phyloP scores from a whole-genome alignment of 2,113 vertebrate genomes.

The Ceyx melanurus region DNA sequence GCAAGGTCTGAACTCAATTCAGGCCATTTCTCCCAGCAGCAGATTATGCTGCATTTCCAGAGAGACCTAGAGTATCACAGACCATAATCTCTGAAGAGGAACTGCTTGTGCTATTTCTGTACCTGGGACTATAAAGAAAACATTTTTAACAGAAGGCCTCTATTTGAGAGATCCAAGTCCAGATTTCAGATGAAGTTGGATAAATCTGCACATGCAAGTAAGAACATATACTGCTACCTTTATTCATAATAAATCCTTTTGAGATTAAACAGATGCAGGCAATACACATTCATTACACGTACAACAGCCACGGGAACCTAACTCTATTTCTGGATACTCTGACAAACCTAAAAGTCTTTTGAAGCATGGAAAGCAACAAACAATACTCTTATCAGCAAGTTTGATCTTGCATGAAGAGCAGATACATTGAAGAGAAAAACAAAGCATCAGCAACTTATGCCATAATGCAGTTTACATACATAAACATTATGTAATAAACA shows the following conservation, averaged over 20 bases:
- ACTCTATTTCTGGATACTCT: neutral
- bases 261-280: neutral
- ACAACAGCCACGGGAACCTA: neutral
- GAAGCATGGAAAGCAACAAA: constrained; percentile 1
- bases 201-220: neutral
- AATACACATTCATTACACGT: neutral
- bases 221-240: neutral
- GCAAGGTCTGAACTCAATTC: neutral
- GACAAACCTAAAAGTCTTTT: constrained; percentile 11
- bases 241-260: neutral
- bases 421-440: neutral
- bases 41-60: neutral
- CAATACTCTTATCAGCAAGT: neutral
- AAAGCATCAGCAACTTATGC: neutral
- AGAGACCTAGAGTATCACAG: rapidly evolving
- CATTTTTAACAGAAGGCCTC: neutral
- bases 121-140: neutral
- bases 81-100: neutral
- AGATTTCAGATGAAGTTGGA: neutral
- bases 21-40: neutral
- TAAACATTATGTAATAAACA: neutral
- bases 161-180: neutral
- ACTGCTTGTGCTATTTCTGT: neutral
- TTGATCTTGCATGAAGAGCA: constrained; percentile 2
- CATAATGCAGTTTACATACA: neutral